Conservation (phyloP, 2,113 vertebrate species). For the Bettongia penicillata region DNA sequence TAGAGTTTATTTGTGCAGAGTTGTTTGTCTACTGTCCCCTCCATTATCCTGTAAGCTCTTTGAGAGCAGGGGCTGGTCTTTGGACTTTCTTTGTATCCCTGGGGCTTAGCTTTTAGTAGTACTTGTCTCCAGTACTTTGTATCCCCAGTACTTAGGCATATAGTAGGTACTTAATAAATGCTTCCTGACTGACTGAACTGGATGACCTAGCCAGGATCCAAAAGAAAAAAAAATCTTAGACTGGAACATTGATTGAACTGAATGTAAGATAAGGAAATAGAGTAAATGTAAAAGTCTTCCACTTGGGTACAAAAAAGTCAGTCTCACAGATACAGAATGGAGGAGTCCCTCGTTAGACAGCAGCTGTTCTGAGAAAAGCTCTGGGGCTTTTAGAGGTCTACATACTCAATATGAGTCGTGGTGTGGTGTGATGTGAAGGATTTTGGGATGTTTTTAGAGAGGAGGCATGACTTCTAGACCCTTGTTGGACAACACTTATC, state of each 20-base stretch:
- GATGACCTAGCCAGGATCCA: background rate
- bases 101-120: too few relatives aligned
- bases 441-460: too few relatives aligned
- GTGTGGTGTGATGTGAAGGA: background rate
- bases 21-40: too few relatives aligned
- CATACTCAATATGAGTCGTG: background rate
- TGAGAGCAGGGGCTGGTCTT: too few relatives aligned
- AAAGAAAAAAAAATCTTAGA: background rate
- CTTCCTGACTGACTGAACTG: background rate
- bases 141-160: too few relatives aligned
- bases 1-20: too few relatives aligned
- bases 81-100: too few relatives aligned
- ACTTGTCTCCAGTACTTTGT: too few relatives aligned
- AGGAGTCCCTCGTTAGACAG: background rate
- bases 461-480: too few relatives aligned
- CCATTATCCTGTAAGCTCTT: too few relatives aligned
- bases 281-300: background rate
- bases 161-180: too few relatives aligned
- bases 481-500: too few relatives aligned
- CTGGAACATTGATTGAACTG: background rate
- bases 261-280: background rate
- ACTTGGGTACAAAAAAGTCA: background rate
- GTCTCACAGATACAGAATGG: background rate
- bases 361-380: background rate
- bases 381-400: background rate